Evolutionary conservation across 1,140 invertebrate genomes (phyloP), one percentile per base, ranked within the genome.

Genomic region (Cydia splendana): DNA sequence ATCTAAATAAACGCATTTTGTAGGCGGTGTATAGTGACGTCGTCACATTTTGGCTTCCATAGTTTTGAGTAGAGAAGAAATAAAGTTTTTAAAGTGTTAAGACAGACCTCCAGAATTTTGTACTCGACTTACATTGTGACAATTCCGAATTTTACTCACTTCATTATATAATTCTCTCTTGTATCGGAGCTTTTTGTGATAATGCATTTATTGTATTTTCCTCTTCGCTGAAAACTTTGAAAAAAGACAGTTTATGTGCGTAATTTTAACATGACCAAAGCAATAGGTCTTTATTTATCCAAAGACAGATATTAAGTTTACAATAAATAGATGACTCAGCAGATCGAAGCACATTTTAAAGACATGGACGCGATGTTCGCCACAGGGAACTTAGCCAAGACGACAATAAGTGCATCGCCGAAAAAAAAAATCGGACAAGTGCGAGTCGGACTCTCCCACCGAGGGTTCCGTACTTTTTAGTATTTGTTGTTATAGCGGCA

Each of bases 21-120:
- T 84, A 80, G 84, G 78, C 82, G 83, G 80, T 75, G 84, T 82
- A 83, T 79, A 82, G 86, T 79, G 79, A 81, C 78, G 79, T 82
- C 82, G 84, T 82, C 83, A 84, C 76, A 74, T 87, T 90, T 90
- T 91, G 91, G 89, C 91, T 91, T 93, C 91, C 91, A 93, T 91
- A 91, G 88, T 84, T 83, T 87, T 88, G 79, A 78, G 82, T 88
- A 90, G 87, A 82, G 71, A 73, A 77, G 80, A 53, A n/a, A 53
- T 53, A 53, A 53, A 83, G 78, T 84, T 85, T 88, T 85, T 79
- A 79, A 84, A 79, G 77, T 81, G 77, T 82, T 24, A 77, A 79
- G 77, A 67, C 77, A 75, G 80, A 77, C 82, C 80, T 82, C 79
- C 74, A 80, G 80, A 85, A 79, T 91, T 91, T 91, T 91, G 83